Base-by-base conservation (phyloP, 1,140 invertebrate genomes). In the Bicyclus anynana region DNA sequence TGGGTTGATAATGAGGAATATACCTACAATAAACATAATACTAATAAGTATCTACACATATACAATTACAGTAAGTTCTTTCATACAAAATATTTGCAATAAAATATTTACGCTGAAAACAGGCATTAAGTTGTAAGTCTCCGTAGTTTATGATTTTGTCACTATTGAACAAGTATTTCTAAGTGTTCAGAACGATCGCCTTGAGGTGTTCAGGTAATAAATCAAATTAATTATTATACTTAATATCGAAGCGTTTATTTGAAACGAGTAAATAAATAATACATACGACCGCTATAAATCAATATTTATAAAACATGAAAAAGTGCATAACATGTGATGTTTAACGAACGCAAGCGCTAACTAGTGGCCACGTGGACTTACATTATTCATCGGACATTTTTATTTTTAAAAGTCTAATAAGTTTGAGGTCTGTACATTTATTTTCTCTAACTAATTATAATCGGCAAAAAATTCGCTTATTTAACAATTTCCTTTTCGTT, bases 301-400 rank as follows among this genome's bases (percentile, higher is more conserved):
- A 29, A 27, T 44, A 53, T 44, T 37, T 16, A 44, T 29, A 26
- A 53, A 29, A 27, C 7, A 26, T 29, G 49, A 57, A 57, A 51
- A 57, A 44, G 16, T 18, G 18, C 37, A 40, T 21, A 44, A 10
- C 46, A 57, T 26, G 35, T 46, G 47, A 37, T 50, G 38, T 17
- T 35, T 57, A 42, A 57, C 38, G 47, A 57, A 44, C 55, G 16
- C 48, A 13, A 21, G 37, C 3, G 21, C 33, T 50, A 38, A 44
- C 55, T 35, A 51, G 55, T 33, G 18, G 48, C 37, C 55, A 57
- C 55, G 54, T 56, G 54, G 40, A 57, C n/a, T 51, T 57, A 26
- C 40, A 57, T 57, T 44, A 57, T 57, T 57, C 40, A 51, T 57
- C 16, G 17, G 2, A 20, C 17, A 35, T 35, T 35, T 20, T 44